Evolutionary conservation across 2,797 vertebrate species (phyloP), one percentile per base, ranked within the genome.

Genomic region (Siniperca obscura): DNA sequence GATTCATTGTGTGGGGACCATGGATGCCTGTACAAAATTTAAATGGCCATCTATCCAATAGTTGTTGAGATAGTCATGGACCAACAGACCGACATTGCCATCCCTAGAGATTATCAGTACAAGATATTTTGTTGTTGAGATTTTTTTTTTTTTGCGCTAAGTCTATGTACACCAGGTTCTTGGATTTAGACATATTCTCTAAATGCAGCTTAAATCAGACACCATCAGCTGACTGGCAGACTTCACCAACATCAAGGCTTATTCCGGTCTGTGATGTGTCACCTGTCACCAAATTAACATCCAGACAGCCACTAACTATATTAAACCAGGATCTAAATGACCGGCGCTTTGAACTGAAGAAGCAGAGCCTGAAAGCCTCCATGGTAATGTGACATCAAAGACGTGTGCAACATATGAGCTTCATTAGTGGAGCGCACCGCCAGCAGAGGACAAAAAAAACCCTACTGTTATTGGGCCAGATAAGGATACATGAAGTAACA

Each of bases 341-440:
- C 38, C 22, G 12, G 44, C 53, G 88, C 88, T 93, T 90, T 92
- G 91, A 91, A 91, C 76, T 52, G 66, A 83, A 84, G 78, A 80
- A 84, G 80, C 90, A 72, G 80, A 87, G 84, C 80, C 82, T 81
- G 60, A 80, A 85, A 79, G 81, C 78, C 69, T 81, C 66, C 64
- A 12, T 74, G 88, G 80, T 81, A 71, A 90, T 69, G 79, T 74
- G 62, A 94, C 94, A 94, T 95, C 93, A 95, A 94, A 95, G 89
- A 77, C 82, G 14, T 34, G 72, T 22, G 46, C 72, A 68, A 81
- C 89, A 92, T 81, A 78, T 87, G 91, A 91, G 81, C 89, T 91
- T 95, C 91, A 90, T 94, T 94, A 94, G 84, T 30, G 59, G 36
- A 85, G 69, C 9, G 11, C 34, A n/a, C 50, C 4, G 48, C 36